Evolutionary conservation across 2,888 invertebrate species (phyloP).

Genomic region (Pyrgus malvae): DNA sequence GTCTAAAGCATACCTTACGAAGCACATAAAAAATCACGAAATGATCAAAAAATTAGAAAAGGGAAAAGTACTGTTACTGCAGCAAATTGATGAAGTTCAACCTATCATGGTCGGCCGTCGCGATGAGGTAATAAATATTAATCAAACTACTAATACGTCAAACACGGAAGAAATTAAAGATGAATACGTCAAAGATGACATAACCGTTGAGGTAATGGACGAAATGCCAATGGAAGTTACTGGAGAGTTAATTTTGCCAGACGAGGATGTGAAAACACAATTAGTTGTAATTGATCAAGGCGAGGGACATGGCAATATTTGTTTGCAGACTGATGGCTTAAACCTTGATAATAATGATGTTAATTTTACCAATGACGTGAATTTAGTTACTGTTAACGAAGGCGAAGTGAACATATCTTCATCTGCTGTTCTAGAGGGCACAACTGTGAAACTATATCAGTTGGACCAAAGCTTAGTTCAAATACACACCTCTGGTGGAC

Average conservation of each 20-base stretch:
- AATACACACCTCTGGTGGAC: conserved; percentile 54
- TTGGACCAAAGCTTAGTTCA: conserved; percentile 63
- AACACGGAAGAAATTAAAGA: conserved; percentile 11
- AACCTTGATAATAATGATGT: conserved; percentile 42
- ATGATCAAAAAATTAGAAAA: conserved; percentile 42
- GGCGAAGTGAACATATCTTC: conserved; percentile 50
- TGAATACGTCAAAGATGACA: conserved; percentile 12
- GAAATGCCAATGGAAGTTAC: conserved; percentile 53
- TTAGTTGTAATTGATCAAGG: conserved; percentile 48
- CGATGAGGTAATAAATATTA: not conserved
- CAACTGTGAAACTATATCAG: conserved; percentile 54
- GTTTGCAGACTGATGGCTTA: conserved; percentile 37
- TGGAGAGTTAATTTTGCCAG: conserved; percentile 50
- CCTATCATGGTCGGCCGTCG: conserved; percentile 18
- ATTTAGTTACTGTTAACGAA: conserved; percentile 57
- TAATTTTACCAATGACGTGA: conserved; percentile 45
- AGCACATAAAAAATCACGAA: conserved; percentile 57
- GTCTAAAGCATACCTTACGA: conserved; percentile 58
- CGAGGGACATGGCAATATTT: conserved; percentile 31
- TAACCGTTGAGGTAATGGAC: conserved; percentile 36
- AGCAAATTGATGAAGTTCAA: conserved; percentile 25
- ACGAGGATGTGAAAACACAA: conserved; percentile 51
- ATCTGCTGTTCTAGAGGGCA: conserved; percentile 43
- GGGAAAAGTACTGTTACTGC: conserved; percentile 37
- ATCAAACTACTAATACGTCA: conserved; percentile 4